Evolutionary conservation across 2,797 vertebrate species (phyloP).

Genomic region (Chiropotes sagulatus): DNA sequence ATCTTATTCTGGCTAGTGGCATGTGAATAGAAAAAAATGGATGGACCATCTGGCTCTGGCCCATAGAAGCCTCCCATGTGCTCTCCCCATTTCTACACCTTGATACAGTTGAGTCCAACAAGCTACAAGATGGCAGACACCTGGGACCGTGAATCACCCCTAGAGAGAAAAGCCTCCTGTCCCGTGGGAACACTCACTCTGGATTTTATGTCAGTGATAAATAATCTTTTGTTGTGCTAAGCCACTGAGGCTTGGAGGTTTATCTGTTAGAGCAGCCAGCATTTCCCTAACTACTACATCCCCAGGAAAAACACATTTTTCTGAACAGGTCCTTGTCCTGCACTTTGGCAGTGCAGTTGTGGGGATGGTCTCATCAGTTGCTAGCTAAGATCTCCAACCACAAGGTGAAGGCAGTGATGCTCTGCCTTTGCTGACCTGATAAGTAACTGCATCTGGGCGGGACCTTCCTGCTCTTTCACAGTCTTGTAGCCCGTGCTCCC

Average conservation of each 20-base stretch:
- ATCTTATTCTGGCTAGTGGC: not conserved
- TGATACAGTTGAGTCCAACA: not conserved
- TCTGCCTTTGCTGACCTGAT: not conserved
- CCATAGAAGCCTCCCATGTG: not conserved
- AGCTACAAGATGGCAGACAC: not conserved
- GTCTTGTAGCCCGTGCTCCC: not conserved
- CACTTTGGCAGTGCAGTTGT: not conserved
- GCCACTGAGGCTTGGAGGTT: not conserved
- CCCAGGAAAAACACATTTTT: not conserved
- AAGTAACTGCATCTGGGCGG: not conserved
- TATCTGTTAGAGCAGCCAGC: not conserved
- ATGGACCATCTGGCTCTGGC: not conserved
- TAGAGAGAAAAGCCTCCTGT: not conserved
- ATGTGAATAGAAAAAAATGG: not conserved
- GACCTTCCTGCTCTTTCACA: not conserved
- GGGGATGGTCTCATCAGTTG: not conserved
- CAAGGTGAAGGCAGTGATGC: not conserved
- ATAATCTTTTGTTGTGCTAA: not conserved
- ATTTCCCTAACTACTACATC: not conserved
- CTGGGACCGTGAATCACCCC: not conserved
- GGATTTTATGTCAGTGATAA: slow-evolving; percentile 1
- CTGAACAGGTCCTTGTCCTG: not conserved
- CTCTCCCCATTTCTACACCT: not conserved
- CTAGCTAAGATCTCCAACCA: not conserved
- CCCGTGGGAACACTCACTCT: not conserved